A percentile compares a stretch with the other conserved stretches of the same genome.
These are phyloP conservation scores for Centropus bengalensis DNA, from an alignment of 2,113 vertebrate genomes.

Conservation along the genomic window DNA sequence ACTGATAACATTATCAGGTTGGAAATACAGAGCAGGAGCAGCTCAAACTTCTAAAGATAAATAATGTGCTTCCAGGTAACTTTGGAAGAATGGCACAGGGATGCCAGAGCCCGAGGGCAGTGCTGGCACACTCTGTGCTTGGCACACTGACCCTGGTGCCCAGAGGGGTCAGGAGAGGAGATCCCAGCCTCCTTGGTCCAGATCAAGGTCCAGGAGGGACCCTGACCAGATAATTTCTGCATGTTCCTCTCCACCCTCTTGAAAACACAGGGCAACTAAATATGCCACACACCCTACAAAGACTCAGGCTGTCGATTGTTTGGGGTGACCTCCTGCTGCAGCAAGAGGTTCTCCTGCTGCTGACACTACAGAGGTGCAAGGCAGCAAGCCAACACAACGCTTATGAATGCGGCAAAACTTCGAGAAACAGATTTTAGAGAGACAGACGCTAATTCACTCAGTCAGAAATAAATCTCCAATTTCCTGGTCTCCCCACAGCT, in stretches of 20 bases:
- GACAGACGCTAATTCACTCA: slow-evolving; percentile 23
- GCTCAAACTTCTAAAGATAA: not conserved
- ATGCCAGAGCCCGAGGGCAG: fast-evolving
- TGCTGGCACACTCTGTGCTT: not conserved
- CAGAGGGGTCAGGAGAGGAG: fast-evolving
- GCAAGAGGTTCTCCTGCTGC: not conserved
- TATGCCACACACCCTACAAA: not conserved
- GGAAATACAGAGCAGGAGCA: not conserved
- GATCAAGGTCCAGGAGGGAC: not conserved
- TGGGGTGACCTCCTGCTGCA: not conserved
- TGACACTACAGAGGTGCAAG: slow-evolving; percentile 4
- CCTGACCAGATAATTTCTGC: not conserved
- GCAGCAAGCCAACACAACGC: slow-evolving; percentile 25
- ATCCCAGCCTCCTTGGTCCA: not conserved
- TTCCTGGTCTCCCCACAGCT: slow-evolving; percentile 53
- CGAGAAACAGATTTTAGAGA: slow-evolving; percentile 15
- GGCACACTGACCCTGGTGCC: not conserved
- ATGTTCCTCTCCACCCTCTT: not conserved
- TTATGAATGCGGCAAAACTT: slow-evolving; percentile 13
- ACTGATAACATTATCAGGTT: not conserved
- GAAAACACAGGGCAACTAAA: not conserved
- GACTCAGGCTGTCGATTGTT: fast-evolving
- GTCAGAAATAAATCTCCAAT: slow-evolving; percentile 49
- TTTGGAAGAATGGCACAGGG: not conserved
- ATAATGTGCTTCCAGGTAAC: not conserved